Evolutionary conservation across 2,888 invertebrate species (phyloP), one percentile per base, ranked within the genome.

Genomic region (Cosmia pyralina): DNA sequence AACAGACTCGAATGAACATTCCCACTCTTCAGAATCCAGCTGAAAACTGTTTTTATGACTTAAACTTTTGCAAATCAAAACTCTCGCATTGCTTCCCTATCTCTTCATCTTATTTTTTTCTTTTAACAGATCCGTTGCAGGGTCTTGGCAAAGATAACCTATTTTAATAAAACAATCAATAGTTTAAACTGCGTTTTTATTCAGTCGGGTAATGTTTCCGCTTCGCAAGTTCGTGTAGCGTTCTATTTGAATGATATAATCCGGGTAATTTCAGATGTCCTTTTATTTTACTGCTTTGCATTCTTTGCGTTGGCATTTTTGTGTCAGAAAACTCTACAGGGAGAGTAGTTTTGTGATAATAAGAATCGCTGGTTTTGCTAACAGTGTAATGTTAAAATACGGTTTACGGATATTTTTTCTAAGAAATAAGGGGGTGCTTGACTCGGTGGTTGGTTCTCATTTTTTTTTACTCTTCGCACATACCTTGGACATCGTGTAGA

Each of bases 61-160:
- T 38, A 72, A 81, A 81, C 70, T 74, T 81, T 74, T 70, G 41
- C 63, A 74, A 81, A 81, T 81, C 77, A 81, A 78, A 81, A 69
- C 81, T 81, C 74, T 19, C 11, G 11, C 53, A 44, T 11, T 13
- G 70, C 73, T 62, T 64, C 53, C 69, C 67, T 73, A 67, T 77
- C 55, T 72, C 74, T 72, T 71, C 34, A 72, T 69, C 34, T 48
- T 69, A 63, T 76, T 79, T 77, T 38, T 80, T 73, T 69, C 70
- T 58, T 72, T 75, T 53, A 6, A 44, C 48, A 72, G 62, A 58
- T 64, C 69, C 67, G 52, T 62, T 70, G 69, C 74, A 60, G 38
- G n/a, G 17, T 72, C 64, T 70, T 74, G 11, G 63, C 68, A 71
- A 67, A 83, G 75, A 73, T 82, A 69, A 82, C 70, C 52, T 69